Conservation (phyloP, 2,113 vertebrate genomes). For the Alouatta palliata region DNA sequence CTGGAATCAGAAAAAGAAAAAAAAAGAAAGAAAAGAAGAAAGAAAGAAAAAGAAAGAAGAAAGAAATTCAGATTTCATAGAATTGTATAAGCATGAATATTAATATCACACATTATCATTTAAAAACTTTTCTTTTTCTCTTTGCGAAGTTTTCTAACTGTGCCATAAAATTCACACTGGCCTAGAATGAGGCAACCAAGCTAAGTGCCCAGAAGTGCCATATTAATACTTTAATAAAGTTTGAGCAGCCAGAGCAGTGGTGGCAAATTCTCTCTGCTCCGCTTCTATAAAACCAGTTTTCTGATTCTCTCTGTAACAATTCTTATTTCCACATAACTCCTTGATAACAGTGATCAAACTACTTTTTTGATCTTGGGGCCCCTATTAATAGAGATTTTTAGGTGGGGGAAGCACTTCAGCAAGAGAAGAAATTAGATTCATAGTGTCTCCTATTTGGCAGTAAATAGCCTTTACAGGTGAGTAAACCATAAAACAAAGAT, state of each 20-base stretch:
- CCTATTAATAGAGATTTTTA: neutral
- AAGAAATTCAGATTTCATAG: slow-evolving; percentile 6
- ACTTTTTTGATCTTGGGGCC: neutral
- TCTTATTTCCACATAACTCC: neutral
- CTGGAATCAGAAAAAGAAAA: neutral
- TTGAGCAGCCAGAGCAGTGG: neutral
- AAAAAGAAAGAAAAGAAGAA: neutral
- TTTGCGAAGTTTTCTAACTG: slow-evolving; percentile 48
- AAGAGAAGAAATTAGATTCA: neutral
- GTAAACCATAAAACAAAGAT: neutral
- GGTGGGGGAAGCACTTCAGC: neutral
- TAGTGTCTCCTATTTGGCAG: neutral
- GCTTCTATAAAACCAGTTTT: neutral
- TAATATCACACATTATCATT: slow-evolving; percentile 33
- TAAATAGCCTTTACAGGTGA: neutral
- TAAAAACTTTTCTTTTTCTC: neutral
- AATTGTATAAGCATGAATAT: slow-evolving; percentile 1
- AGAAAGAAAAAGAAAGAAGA: neutral
- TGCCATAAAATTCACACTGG: neutral
- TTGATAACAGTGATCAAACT: neutral
- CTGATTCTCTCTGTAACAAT: neutral
- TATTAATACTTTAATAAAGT: neutral
- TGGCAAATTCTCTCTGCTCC: neutral
- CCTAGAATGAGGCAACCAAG: neutral
- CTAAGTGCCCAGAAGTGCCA: neutral